phyloP scores from a whole-genome alignment of 2,888 invertebrate species.

The Cheilosia urbana region DNA sequence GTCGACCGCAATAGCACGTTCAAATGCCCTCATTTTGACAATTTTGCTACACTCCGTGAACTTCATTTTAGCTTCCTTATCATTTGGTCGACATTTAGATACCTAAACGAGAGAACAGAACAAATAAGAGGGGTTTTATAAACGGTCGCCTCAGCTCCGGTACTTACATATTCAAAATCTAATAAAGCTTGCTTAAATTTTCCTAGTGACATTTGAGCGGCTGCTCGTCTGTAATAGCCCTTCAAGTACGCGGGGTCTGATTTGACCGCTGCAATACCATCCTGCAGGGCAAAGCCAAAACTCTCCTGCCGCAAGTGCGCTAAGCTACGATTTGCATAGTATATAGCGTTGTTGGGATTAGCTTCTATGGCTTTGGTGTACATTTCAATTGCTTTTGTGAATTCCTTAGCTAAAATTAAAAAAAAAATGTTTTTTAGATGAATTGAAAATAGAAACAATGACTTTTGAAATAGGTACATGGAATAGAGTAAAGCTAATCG shows the following conservation, averaged over 20 bases:
- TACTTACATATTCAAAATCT: slow-evolving; percentile 96
- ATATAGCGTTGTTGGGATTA: slow-evolving; percentile 93
- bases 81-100: slow-evolving; percentile 95
- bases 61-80: slow-evolving; percentile 96
- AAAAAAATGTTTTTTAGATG: not conserved
- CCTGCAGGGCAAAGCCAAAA: slow-evolving; percentile 96
- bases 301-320: slow-evolving; percentile 96
- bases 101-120: slow-evolving; percentile 85
- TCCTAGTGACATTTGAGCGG: slow-evolving; percentile 98
- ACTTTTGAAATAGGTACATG: too few relatives aligned
- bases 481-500: too few relatives aligned
- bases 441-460: not conserved
- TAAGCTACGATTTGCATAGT: slow-evolving; percentile 97
- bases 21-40: slow-evolving; percentile 96
- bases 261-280: slow-evolving; percentile 96
- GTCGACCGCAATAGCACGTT: slow-evolving; percentile 97
- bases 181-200: slow-evolving; percentile 98
- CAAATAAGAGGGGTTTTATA: slow-evolving; percentile 38
- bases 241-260: slow-evolving; percentile 95
- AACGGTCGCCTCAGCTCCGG: not conserved
- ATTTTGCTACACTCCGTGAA: slow-evolving; percentile 98
- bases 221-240: slow-evolving; percentile 98
- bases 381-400: slow-evolving; percentile 93
- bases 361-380: slow-evolving; percentile 94
- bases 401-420: slow-evolving; percentile 91